phyloP scores from a whole-genome alignment of 2,888 invertebrate genomes.

The Dinocampus coccinellae region DNA sequence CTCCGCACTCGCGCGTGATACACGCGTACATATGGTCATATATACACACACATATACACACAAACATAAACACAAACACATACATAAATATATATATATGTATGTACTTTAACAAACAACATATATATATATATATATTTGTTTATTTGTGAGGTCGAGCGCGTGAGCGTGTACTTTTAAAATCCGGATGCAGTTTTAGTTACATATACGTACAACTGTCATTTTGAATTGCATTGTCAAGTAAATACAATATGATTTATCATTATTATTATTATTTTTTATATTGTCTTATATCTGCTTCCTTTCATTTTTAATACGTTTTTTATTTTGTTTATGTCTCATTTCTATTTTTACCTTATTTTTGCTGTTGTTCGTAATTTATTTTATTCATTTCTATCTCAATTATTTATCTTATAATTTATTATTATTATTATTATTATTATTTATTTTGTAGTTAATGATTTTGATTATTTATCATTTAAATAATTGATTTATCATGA shows the following conservation, averaged over 20 bases:
- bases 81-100: conserved; percentile 7
- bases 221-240: not conserved
- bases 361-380: not conserved
- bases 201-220: not conserved
- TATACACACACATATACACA: conserved; percentile 11
- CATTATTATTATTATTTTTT: no score
- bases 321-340: not conserved
- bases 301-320: not conserved
- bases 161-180: not conserved
- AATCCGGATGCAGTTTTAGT: not conserved
- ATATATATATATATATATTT: conserved; percentile 2
- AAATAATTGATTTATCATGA: no score
- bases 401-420: no score
- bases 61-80: conserved; percentile 29
- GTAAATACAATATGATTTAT: not conserved
- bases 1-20: conserved; percentile 52
- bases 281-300: not conserved
- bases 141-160: not conserved
- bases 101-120: not conserved
- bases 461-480: no score
- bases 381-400: no score
- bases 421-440: no score
- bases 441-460: no score
- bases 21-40: conserved; percentile 20
- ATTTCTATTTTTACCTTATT: not conserved